Percentiles rank a stretch among this genome's conserved stretches.
Evolutionary conservation across 1,140 invertebrate genomes (phyloP).

Genomic region (Papilio helenus): DNA sequence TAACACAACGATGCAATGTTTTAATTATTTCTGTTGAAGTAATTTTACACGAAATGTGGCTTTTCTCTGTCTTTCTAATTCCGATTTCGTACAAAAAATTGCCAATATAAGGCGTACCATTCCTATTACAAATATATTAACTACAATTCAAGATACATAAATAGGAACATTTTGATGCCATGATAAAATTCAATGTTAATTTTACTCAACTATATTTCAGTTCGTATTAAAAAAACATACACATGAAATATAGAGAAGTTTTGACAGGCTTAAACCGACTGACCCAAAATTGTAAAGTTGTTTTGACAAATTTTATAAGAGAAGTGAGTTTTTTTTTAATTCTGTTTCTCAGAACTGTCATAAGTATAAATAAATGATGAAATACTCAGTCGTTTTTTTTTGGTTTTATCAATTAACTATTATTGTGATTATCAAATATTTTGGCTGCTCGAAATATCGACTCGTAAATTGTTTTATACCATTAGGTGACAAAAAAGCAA

Average conservation of each 20-base stretch:
- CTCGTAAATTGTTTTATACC: no score
- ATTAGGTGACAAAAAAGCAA: no score
- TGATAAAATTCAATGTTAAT: background rate
- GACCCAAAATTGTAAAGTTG: no score
- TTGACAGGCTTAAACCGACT: no score
- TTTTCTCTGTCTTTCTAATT: background rate
- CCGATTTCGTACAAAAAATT: no score
- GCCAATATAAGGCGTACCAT: background rate
- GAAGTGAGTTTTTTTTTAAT: no score
- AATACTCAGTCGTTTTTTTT: background rate
- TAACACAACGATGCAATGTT: background rate
- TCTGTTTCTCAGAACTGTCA: no score
- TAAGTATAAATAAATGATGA: background rate
- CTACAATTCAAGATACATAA: background rate
- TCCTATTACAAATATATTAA: background rate
- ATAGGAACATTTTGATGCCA: conserved; percentile 11
- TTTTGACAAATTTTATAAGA: no score
- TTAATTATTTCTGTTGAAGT: background rate
- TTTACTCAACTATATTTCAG: background rate
- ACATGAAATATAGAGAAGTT: background rate
- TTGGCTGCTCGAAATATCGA: no score
- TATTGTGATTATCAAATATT: no score
- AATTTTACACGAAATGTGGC: background rate
- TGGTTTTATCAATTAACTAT: background rate
- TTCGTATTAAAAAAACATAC: background rate